A percentile compares a stretch with the other conserved stretches of the same genome.
These are phyloP conservation scores for Eonycteris spelaea DNA, from an alignment of 2,113 vertebrate genomes.

Conservation along the genomic window DNA sequence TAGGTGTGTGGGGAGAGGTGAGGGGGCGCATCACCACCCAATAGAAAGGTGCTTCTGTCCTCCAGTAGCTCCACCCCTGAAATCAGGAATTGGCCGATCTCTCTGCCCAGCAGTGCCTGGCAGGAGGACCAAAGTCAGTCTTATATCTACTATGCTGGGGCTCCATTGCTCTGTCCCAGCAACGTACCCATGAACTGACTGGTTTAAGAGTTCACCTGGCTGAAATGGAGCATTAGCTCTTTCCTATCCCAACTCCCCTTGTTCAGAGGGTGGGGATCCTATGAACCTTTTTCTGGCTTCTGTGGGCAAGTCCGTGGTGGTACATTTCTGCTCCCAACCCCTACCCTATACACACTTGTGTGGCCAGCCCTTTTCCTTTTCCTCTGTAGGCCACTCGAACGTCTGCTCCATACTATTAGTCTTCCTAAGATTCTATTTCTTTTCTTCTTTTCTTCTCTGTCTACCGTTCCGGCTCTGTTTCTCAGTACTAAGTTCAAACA, in stretches of 20 bases:
- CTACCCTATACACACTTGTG: accelerated
- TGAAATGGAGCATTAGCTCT: not conserved
- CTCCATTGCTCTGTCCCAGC: not conserved
- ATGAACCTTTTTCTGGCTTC: not conserved
- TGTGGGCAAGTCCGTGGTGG: not conserved
- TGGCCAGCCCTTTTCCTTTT: not conserved
- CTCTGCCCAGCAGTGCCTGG: not conserved
- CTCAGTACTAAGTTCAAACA: not conserved
- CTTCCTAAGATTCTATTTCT: not conserved
- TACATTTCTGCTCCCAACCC: accelerated
- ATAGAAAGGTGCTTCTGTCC: not conserved
- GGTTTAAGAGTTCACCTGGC: not conserved
- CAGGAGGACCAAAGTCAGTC: not conserved
- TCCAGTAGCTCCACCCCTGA: too few relatives aligned
- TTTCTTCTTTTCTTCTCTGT: not conserved
- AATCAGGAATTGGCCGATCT: not conserved
- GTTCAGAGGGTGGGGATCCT: not conserved
- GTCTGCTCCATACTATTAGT: not conserved
- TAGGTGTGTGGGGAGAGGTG: not conserved
- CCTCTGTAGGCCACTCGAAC: not conserved
- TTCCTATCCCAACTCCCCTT: not conserved
- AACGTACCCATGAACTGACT: not conserved
- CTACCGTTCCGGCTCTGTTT: not conserved
- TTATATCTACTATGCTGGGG: not conserved
- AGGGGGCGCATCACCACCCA: too few relatives aligned